These are phyloP conservation scores for human (Homo sapiens) DNA, from an alignment of 2,113 vertebrate genomes.

Conservation along the genomic window DNA sequence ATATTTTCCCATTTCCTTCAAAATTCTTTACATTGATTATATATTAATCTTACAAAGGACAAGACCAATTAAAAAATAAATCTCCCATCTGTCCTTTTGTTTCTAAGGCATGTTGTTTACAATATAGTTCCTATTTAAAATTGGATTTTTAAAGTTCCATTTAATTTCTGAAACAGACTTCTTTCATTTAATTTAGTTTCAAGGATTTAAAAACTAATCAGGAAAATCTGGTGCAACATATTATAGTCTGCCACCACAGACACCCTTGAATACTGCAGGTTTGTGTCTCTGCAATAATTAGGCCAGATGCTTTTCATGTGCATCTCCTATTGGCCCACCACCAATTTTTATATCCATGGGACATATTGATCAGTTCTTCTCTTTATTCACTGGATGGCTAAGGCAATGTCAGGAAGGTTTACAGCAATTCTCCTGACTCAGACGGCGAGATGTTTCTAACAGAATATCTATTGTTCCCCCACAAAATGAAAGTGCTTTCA, in stretches of 20 bases:
- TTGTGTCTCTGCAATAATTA: background rate
- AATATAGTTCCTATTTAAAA: slow-evolving; percentile 34
- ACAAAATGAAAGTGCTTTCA: background rate
- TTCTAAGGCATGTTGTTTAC: slow-evolving; percentile 5
- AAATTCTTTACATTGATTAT: slow-evolving; percentile 14
- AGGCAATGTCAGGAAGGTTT: background rate
- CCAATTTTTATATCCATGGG: slow-evolving; percentile 34
- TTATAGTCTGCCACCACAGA: background rate
- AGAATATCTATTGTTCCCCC: background rate
- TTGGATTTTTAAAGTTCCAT: slow-evolving; percentile 23
- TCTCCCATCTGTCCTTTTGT: slow-evolving; percentile 38
- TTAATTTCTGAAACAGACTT: slow-evolving; percentile 56
- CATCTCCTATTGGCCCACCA: background rate
- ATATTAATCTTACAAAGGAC: background rate
- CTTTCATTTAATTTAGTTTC: slow-evolving; percentile 53
- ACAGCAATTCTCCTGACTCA: background rate
- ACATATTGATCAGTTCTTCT: background rate
- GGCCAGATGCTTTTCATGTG: background rate
- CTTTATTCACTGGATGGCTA: background rate
- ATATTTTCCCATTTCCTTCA: slow-evolving; percentile 35
- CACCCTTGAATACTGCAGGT: background rate
- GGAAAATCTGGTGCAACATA: slow-evolving; percentile 45
- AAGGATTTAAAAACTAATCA: slow-evolving; percentile 62
- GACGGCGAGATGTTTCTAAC: background rate
- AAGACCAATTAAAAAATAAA: slow-evolving; percentile 46